Evolutionary conservation across 2,888 invertebrate species (phyloP).

Genomic region (Cacoxenus indagator): DNA sequence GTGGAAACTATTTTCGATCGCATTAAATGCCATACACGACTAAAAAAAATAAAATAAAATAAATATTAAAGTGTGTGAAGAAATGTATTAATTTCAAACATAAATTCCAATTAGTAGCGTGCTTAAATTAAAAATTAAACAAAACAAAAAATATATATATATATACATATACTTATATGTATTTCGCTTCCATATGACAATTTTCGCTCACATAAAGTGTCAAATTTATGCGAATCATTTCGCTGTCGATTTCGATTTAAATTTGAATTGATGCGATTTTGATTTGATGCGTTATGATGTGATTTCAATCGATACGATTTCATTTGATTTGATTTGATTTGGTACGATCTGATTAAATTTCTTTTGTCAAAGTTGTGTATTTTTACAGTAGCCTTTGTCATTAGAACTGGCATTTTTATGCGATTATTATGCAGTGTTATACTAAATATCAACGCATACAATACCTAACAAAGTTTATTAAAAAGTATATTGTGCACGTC

Average conservation of each 20-base stretch:
- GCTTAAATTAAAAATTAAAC: neutral
- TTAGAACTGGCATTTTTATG: conserved; percentile 48
- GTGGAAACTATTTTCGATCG: too few relatives aligned
- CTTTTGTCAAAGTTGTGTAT: neutral
- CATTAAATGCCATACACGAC: neutral
- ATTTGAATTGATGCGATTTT: conserved; percentile 1
- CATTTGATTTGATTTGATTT: neutral
- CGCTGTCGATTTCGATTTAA: neutral
- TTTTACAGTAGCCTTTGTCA: neutral
- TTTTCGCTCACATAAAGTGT: neutral
- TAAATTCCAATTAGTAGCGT: conserved; percentile 35
- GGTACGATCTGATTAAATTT: neutral
- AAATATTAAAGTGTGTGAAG: too few relatives aligned
- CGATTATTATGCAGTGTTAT: conserved; percentile 42
- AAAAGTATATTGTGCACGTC: conserved; percentile 20
- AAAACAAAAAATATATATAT: neutral
- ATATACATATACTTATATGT: neutral
- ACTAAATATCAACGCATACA: conserved; percentile 27
- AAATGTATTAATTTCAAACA: conserved; percentile 15
- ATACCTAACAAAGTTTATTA: conserved; percentile 37
- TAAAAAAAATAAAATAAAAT: neutral
- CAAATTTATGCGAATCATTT: neutral
- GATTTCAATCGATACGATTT: neutral
- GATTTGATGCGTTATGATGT: neutral
- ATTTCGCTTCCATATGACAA: neutral